These are phyloP conservation scores for Phylloscopus trochiloides DNA, from an alignment of 2,113 vertebrate species.

Conservation along the genomic window DNA sequence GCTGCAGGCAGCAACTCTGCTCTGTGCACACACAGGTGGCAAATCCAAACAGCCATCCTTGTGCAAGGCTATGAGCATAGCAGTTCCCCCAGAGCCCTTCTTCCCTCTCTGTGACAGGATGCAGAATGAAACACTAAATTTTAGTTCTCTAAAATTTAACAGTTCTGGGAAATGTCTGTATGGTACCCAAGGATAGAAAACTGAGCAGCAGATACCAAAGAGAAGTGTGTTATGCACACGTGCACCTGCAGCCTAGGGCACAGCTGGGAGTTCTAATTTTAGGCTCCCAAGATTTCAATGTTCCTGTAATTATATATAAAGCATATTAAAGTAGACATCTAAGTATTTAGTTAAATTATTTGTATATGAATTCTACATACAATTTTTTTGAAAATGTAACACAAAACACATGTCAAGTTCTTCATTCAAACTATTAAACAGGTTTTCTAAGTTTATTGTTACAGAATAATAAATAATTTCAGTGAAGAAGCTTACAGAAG, in stretches of 20 bases:
- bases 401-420: not conserved
- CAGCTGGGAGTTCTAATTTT: conserved; percentile 55
- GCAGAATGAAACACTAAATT: not conserved
- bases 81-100: not conserved
- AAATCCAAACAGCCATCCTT: not conserved
- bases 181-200: not conserved
- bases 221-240: not conserved
- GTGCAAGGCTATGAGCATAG: not conserved
- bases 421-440: not conserved
- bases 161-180: not conserved
- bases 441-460: not conserved
- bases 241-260: conserved; percentile 21
- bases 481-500: not conserved
- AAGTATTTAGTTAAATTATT: not conserved
- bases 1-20: not conserved
- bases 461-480: not conserved
- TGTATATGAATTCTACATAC: not conserved
- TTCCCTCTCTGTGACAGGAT: not conserved
- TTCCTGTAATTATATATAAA: conserved; percentile 49
- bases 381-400: not conserved
- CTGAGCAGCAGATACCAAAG: not conserved
- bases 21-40: not conserved
- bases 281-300: conserved; percentile 25
- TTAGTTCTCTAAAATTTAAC: not conserved
- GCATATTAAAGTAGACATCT: not conserved